Evolutionary conservation across 2,797 vertebrate genomes (phyloP).

Genomic region (Euphonia xanthogaster): DNA sequence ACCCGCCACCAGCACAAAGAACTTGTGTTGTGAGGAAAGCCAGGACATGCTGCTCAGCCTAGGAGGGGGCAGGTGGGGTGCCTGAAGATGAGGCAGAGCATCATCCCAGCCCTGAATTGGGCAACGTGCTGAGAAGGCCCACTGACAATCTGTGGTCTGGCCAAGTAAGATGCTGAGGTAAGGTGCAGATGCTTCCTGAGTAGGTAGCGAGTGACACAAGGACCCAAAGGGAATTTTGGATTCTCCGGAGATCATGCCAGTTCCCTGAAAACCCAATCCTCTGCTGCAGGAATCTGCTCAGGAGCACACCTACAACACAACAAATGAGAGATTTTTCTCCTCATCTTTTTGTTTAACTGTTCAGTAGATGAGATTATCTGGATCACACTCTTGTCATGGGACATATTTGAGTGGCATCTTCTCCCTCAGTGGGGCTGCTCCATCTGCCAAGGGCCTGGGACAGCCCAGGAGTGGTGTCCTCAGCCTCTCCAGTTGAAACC

Average conservation of each 20-base stretch:
- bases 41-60: neutral
- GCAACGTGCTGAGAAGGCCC: neutral
- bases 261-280: neutral
- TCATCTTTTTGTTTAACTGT: neutral
- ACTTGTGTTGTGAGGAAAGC: neutral
- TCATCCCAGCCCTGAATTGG: neutral
- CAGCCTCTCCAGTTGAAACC: neutral
- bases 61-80: neutral
- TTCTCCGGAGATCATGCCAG: neutral
- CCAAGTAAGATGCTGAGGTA: neutral
- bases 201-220: neutral
- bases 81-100: neutral
- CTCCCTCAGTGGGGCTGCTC: neutral
- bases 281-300: neutral
- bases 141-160: neutral
- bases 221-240: neutral
- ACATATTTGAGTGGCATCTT: neutral
- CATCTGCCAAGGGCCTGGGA: neutral
- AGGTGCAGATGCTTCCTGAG: neutral
- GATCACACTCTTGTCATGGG: neutral
- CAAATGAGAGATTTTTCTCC: neutral
- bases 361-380: neutral
- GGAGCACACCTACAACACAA: neutral
- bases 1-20: neutral
- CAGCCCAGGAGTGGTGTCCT: neutral